Conservation (phyloP, 2,113 vertebrate species). For the Boulengeromyrus knoepffleri region DNA sequence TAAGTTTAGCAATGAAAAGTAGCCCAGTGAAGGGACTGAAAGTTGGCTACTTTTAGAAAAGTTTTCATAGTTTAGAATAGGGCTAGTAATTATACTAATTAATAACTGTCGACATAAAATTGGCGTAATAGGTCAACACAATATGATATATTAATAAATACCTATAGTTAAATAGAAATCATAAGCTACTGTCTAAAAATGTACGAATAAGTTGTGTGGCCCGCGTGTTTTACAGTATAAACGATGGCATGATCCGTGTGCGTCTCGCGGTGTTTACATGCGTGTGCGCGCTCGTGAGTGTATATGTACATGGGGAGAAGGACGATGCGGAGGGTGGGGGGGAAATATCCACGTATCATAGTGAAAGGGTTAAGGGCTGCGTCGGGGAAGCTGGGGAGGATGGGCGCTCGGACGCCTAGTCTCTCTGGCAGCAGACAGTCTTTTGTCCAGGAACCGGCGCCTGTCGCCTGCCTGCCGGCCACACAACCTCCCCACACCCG, state of each 20-base stretch:
- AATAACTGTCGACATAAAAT: neutral
- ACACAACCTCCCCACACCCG: slow-evolving; percentile 56
- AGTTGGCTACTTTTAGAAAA: neutral
- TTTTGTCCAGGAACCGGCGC: slow-evolving; percentile 66
- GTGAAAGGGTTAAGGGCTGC: slow-evolving; percentile 49
- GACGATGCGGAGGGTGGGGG: neutral
- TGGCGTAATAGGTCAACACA: neutral
- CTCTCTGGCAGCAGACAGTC: slow-evolving; percentile 66
- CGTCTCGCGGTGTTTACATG: neutral
- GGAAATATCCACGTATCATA: slow-evolving; percentile 16
- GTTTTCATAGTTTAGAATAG: neutral
- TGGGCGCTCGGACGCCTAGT: slow-evolving; percentile 51
- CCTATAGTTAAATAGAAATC: neutral
- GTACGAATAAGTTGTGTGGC: neutral
- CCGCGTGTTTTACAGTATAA: neutral
- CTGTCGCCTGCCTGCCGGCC: slow-evolving; percentile 70
- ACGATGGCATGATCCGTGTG: neutral
- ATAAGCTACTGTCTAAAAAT: neutral
- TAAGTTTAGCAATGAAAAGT: neutral
- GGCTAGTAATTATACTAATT: neutral
- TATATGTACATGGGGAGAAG: slow-evolving; percentile 23
- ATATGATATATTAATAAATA: neutral
- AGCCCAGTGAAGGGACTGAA: neutral
- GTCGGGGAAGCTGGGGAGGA: slow-evolving; percentile 40
- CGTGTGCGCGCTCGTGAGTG: neutral